Evolutionary conservation across 2,888 invertebrate species (phyloP).

Genomic region (Fragum fragum): DNA sequence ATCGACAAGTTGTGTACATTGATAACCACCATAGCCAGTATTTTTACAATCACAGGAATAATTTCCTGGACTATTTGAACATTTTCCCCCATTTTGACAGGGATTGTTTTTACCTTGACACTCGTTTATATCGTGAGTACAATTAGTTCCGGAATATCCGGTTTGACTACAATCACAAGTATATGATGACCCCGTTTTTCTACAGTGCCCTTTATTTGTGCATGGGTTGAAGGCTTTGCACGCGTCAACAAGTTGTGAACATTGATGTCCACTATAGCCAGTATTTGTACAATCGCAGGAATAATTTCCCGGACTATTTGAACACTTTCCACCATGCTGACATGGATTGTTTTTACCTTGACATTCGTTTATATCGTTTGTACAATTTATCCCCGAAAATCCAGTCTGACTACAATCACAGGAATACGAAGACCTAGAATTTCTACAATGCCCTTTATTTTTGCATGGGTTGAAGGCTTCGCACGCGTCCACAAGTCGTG

Average conservation of each 20-base stretch:
- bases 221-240: no score
- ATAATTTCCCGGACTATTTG: slow-evolving; percentile 22
- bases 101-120: slow-evolving; percentile 87
- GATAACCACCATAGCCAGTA: neutral
- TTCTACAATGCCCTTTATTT: neutral
- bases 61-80: neutral
- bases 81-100: neutral
- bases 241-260: no score
- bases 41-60: neutral
- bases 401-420: slow-evolving; percentile 20
- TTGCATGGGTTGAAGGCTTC: neutral
- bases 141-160: slow-evolving; percentile 43
- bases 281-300: slow-evolving; percentile 1
- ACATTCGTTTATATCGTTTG: slow-evolving; percentile 7
- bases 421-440: neutral
- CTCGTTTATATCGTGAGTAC: slow-evolving; percentile 90
- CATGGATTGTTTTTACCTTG: neutral
- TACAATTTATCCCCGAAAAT: slow-evolving; percentile 12
- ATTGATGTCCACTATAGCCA: slow-evolving; percentile 29
- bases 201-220: no score
- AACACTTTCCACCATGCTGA: slow-evolving; percentile 22
- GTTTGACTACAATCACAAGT: neutral
- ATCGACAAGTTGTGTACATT: neutral
- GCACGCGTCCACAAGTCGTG: neutral
- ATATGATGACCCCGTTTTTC: no score